These are phyloP conservation scores for Carassius carassius DNA, from an alignment of 2,113 vertebrate species.

Conservation along the genomic window DNA sequence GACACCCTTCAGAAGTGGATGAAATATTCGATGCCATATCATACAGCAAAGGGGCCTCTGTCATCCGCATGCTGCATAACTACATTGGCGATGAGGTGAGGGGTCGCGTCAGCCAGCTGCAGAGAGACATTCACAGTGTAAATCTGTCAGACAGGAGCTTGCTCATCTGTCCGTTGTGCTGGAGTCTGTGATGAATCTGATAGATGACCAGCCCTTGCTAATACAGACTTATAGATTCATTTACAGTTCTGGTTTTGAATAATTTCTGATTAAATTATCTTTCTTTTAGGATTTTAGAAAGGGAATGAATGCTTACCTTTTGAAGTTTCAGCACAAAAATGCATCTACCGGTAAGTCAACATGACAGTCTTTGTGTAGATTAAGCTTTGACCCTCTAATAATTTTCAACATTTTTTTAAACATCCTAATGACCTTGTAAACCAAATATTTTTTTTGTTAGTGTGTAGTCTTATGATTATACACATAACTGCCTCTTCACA, in stretches of 20 bases:
- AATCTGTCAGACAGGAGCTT: conserved; percentile 7
- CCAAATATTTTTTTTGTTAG: background rate
- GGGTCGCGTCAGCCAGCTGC: background rate
- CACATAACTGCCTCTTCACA: background rate
- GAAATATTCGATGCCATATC: conserved; percentile 99
- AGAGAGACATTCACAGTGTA: background rate
- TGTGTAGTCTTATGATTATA: background rate
- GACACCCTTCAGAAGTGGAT: conserved; percentile 96
- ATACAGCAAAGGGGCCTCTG: conserved; percentile 98
- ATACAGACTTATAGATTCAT: background rate
- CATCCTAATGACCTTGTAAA: background rate
- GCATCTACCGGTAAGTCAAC: conserved; percentile 88
- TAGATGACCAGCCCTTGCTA: background rate
- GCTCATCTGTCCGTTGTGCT: background rate
- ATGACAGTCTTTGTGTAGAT: background rate
- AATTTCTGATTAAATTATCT: background rate
- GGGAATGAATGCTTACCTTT: conserved; percentile 96
- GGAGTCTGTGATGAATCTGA: background rate
- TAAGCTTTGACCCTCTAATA: background rate
- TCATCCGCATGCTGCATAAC: conserved; percentile 97
- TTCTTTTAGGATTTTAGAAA: conserved; percentile 91
- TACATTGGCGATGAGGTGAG: conserved; percentile 96
- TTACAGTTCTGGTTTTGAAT: background rate
- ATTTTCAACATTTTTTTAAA: background rate
- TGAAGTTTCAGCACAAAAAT: conserved; percentile 96